Conservation (phyloP, 2,113 vertebrate species). For the Cyprinus carpio region DNA sequence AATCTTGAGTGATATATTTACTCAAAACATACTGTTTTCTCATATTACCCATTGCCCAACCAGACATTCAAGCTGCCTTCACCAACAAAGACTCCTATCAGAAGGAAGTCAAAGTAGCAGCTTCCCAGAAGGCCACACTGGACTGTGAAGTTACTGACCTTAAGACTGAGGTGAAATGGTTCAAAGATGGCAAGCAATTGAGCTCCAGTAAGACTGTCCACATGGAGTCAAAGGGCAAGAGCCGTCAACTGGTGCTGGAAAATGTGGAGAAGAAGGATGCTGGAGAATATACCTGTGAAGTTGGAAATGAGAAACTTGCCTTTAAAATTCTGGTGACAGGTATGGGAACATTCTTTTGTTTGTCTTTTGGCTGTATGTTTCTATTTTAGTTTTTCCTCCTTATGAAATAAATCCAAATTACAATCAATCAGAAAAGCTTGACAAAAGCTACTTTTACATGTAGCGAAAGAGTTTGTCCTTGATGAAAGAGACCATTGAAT, state of each 20-base stretch:
- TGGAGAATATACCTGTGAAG: constrained; percentile 84
- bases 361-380: background rate
- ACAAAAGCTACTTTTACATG: background rate
- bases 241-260: constrained; percentile 78
- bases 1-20: background rate
- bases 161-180: constrained; percentile 83
- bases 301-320: constrained; percentile 76
- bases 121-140: constrained; percentile 74
- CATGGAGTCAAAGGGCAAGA: constrained; percentile 72
- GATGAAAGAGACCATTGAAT: background rate
- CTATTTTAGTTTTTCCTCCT: background rate
- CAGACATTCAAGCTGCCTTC: constrained; percentile 60
- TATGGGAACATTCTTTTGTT: constrained; percentile 54
- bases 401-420: background rate
- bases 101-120: constrained; percentile 72
- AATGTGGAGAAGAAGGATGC: constrained; percentile 80
- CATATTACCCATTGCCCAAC: background rate
- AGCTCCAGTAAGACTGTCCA: constrained; percentile 78
- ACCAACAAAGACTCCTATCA: constrained; percentile 78
- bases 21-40: background rate
- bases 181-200: constrained; percentile 86
- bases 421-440: background rate
- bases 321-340: constrained; percentile 86
- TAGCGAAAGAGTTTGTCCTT: background rate
- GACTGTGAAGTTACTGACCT: constrained; percentile 75